Evolutionary conservation across 1,140 invertebrate genomes (phyloP).

Genomic region (Araneus ventricosus): DNA sequence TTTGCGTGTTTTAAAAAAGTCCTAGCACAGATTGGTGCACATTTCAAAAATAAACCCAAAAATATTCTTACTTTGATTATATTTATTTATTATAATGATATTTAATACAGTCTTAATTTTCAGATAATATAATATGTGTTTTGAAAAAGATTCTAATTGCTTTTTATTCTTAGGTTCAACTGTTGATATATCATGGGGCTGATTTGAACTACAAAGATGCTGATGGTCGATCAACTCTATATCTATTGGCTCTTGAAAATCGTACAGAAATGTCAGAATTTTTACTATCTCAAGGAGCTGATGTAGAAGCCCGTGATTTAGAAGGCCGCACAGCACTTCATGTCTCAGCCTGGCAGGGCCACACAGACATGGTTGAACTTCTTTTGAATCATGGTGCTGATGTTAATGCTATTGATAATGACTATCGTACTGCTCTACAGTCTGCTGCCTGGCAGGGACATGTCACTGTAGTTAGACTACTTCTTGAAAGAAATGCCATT

Average conservation of each 20-base stretch:
- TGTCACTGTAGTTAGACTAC: constrained; percentile 88
- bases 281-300: constrained; percentile 88
- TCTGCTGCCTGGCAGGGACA: constrained; percentile 98
- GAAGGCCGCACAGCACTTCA: constrained; percentile 95
- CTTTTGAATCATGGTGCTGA: constrained; percentile 88
- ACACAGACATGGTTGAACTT: constrained; percentile 92
- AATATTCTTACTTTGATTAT: no score
- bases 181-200: constrained; percentile 87
- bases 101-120: not conserved
- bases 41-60: no score
- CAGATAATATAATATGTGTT: not conserved
- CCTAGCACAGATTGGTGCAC: no score
- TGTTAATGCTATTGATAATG: constrained; percentile 94
- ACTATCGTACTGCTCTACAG: constrained; percentile 93
- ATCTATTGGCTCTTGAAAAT: constrained; percentile 95
- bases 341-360: constrained; percentile 96
- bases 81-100: no score
- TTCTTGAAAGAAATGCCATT: constrained; percentile 87
- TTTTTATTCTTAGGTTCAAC: constrained; percentile 79
- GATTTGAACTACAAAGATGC: constrained; percentile 94
- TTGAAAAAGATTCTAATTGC: not conserved
- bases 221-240: constrained; percentile 94
- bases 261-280: constrained; percentile 91
- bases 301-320: constrained; percentile 91
- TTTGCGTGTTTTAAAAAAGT: no score